Evolutionary conservation across 2,888 invertebrate genomes (phyloP), one percentile per base, ranked within the genome.

Genomic region (Andricus curvator): DNA sequence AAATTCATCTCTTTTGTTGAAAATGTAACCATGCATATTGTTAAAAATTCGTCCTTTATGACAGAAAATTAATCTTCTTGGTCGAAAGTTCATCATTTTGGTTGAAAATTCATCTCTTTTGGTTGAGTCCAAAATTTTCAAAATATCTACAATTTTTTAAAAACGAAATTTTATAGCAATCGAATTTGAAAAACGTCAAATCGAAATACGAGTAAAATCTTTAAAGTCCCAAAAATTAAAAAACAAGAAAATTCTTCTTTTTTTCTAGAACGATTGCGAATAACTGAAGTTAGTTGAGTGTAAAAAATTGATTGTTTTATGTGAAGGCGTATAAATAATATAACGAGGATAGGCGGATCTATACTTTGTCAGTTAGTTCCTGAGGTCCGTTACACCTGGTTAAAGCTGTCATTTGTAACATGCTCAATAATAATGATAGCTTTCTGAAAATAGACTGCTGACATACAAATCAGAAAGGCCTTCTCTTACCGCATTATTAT

Each of bases 331-430:
- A 51, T 15, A 70, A 70, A 44, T 20, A 51, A 70, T 44, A 68
- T 44, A 68, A 68, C 44, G 44, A 68, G 17, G 22, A 29, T 44
- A 51, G 51, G 48, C 48, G 48, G 70, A 70, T 70, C 11, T 51
- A 48, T 70, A 51, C 48, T 70, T 15, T 17, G 70, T 3, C 48
- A 48, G 51, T 51, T 70, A 29, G 20, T 29, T 48, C 20, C 70
- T 70, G 6, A 70, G 25, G 25, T 70, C 70, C 70, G 70, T 70
- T 70, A 70, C 70, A 70, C 48, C 17, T 48, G 51, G 70, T 70
- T 70, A 20, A 48, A 48, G 25, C 70, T 70, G 29, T 51, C 20
- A 70, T 70, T 70, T 70, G 70, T 70, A 51, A 70, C 70, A 70
- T 51, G 48, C 48, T 17, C 48, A 48, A 48, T 29, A 48, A 70